These are phyloP conservation scores for Smutsia temminckii DNA, from an alignment of 2,797 vertebrate genomes.

Conservation along the genomic window DNA sequence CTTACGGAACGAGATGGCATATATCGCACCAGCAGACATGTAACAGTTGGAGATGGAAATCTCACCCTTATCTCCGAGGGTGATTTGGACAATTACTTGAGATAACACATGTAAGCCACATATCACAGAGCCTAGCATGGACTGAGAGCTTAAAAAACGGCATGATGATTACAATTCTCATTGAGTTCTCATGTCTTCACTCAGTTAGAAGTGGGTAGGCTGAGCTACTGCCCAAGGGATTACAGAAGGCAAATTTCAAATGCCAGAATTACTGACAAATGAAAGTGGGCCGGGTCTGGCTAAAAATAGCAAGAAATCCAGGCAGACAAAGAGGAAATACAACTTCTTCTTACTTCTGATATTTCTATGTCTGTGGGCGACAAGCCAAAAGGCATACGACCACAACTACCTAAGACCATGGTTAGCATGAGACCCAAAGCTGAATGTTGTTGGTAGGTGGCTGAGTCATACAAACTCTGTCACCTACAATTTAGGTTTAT, in stretches of 20 bases:
- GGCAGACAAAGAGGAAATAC: neutral
- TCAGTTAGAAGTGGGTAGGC: neutral
- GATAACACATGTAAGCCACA: neutral
- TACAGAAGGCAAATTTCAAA: constrained; percentile 5
- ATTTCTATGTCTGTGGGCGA: neutral
- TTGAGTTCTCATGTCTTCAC: neutral
- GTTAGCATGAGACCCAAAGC: neutral
- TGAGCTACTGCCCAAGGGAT: neutral
- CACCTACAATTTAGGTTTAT: neutral
- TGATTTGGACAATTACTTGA: neutral
- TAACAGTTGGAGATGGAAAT: neutral
- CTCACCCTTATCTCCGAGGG: neutral
- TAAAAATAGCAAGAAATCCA: neutral
- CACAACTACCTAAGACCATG: neutral
- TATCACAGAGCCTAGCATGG: neutral
- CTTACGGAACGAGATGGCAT: neutral
- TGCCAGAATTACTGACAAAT: neutral
- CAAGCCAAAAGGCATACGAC: neutral
- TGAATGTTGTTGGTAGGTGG: neutral
- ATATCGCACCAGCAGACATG: neutral
- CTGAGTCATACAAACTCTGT: neutral
- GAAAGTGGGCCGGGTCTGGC: neutral
- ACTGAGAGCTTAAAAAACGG: neutral
- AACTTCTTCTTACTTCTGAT: neutral
- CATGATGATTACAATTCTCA: neutral